Evolutionary conservation across 2,888 invertebrate genomes (phyloP).

Genomic region (Morpho helenor): DNA sequence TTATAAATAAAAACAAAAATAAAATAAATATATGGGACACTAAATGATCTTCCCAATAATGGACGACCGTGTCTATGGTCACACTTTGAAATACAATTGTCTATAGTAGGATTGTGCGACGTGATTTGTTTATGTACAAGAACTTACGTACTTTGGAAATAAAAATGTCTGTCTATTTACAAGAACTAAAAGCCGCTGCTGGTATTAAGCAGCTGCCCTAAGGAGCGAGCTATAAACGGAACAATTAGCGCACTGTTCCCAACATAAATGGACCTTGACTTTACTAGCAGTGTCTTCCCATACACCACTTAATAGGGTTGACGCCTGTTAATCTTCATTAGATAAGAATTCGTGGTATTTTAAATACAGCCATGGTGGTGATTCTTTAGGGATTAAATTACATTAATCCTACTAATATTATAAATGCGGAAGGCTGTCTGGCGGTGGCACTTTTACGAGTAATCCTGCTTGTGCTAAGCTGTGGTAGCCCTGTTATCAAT

Average conservation of each 20-base stretch:
- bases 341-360: too few relatives aligned
- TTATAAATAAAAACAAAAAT: too few relatives aligned
- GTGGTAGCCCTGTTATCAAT: too few relatives aligned
- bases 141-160: constrained; percentile 56
- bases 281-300: constrained; percentile 32
- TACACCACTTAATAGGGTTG: constrained; percentile 29
- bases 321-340: neutral
- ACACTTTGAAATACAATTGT: constrained; percentile 42
- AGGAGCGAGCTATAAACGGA: constrained; percentile 71
- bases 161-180: constrained; percentile 78
- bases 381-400: too few relatives aligned
- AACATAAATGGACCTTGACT: constrained; percentile 45
- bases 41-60: neutral
- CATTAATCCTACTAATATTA: too few relatives aligned
- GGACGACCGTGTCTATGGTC: constrained; percentile 9
- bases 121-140: constrained; percentile 63
- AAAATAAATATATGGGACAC: too few relatives aligned
- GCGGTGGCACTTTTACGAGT: too few relatives aligned
- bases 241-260: constrained; percentile 65
- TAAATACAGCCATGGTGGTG: too few relatives aligned
- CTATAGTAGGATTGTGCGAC: constrained; percentile 65
- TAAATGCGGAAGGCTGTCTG: too few relatives aligned
- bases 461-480: too few relatives aligned
- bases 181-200: constrained; percentile 71
- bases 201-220: constrained; percentile 73